These are phyloP conservation scores for Eretmocerus hayati DNA, from an alignment of 2,888 invertebrate species.

Conservation along the genomic window DNA sequence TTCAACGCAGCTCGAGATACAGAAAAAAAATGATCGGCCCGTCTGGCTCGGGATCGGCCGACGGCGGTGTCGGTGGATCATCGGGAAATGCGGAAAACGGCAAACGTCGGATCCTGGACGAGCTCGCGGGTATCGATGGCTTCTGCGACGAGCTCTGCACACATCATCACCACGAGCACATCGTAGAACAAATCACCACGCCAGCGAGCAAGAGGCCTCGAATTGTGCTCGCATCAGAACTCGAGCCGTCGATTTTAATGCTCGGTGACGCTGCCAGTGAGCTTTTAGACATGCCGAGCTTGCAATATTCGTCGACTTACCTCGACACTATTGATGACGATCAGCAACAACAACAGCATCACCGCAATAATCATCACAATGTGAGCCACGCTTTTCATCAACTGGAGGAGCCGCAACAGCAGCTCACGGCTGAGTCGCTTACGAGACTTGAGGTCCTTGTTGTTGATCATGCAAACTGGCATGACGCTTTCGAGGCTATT, in stretches of 20 bases:
- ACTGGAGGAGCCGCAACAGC: conserved; percentile 19
- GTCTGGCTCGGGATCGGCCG: conserved; percentile 30
- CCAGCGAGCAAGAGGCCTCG: background rate
- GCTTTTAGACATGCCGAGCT: too few species aligned
- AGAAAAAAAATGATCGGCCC: conserved; percentile 39
- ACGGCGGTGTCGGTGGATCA: background rate
- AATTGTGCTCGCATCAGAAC: background rate
- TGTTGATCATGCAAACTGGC: conserved; percentile 43
- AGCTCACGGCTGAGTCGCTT: conserved; percentile 32
- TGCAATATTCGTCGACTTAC: too few species aligned
- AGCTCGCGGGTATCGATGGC: conserved; percentile 39
- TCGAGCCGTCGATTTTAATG: too few species aligned
- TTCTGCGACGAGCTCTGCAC: conserved; percentile 41
- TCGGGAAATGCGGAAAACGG: background rate
- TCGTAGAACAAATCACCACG: background rate
- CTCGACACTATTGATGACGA: background rate
- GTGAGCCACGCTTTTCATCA: conserved; percentile 17
- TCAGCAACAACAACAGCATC: background rate
- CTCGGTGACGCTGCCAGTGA: too few species aligned
- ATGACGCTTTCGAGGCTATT: conserved; percentile 31
- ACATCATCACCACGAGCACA: background rate
- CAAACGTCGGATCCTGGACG: conserved; percentile 31
- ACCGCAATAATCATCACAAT: background rate
- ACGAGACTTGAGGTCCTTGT: conserved; percentile 42
- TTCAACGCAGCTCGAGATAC: too few species aligned